Evolutionary conservation across 1,140 invertebrate genomes (phyloP), one percentile per base, ranked within the genome.

Genomic region (Piezodorus guildinii): DNA sequence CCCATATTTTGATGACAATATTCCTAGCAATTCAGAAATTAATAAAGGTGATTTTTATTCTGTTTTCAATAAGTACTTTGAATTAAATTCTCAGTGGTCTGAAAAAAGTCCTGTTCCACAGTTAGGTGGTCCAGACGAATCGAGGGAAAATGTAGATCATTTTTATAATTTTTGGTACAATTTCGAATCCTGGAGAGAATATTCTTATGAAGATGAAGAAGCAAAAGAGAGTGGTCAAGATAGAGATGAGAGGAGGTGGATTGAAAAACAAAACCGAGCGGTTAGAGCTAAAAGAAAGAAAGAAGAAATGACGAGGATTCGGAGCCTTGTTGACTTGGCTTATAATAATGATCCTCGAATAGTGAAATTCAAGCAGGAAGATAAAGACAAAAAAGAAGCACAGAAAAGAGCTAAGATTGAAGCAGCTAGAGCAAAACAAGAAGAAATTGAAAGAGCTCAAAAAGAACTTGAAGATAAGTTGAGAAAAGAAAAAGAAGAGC

Each of bases 111-210:
- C 87, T 60, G 92, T 96, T 1, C 95, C 96, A 25, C 76, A 81
- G 65, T 76, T 99, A 54, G 96, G 95, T 39, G 83, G 85, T 72
- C 78, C 83, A 12, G 77, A 85, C 62, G 84, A 83, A 52, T 74
- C 81, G 0, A 77, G 88, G 54, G 80, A 85, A 64, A 80, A 87
- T 70, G 90, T 94, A 1, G 90, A 96, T 72, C 79, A 80, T 45
- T 93, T 93, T 77, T 93, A 93, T 73, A 82, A 84, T 45, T 92
- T 92, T 76, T 96, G 94, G 94, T 98, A 97, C 74, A 85, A 94
- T 68, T 99, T 98, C 78, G 93, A 98, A 69, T 98, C 96, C 0
- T 99, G 96, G 96, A 80, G 96, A 68, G 96, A 99, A 72, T 99
- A 90, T 78, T 98, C 95, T n/a, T 99, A 99, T 75, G 76, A 97